Evolutionary conservation across 1,140 invertebrate species (phyloP).

Genomic region (Lamellibrachia luymesi): DNA sequence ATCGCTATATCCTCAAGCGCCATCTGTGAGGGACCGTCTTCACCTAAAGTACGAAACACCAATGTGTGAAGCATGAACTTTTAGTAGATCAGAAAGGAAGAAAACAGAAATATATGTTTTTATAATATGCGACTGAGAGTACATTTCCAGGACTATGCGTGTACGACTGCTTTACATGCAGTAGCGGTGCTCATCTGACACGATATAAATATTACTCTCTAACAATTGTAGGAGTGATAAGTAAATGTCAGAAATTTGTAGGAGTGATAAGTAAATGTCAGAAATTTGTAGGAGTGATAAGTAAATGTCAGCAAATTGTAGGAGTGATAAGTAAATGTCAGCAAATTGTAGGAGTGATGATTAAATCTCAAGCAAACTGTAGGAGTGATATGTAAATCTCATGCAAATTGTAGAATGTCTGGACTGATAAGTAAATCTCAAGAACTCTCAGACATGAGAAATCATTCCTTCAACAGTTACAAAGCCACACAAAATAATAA

Average conservation of each 20-base stretch:
- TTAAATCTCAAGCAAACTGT: not conserved
- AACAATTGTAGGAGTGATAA: not conserved
- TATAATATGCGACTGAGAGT: not conserved
- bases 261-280: not conserved
- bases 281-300: not conserved
- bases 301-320: not conserved
- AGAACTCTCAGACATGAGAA: not conserved
- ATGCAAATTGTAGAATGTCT: not conserved
- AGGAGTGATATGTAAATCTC: not conserved
- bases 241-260: too few species aligned
- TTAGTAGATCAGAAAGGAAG: not conserved
- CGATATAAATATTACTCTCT: not conserved
- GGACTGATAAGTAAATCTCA: not conserved
- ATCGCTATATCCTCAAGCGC: slow-evolving; percentile 95
- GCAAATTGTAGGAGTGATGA: not conserved
- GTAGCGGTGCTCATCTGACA: not conserved
- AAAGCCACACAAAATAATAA: not conserved
- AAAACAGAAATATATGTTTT: not conserved
- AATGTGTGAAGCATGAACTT: not conserved
- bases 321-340: not conserved
- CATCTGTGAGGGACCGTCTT: slow-evolving; percentile 99
- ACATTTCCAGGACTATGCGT: not conserved
- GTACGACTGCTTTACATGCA: not conserved
- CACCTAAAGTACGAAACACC: slow-evolving; percentile 61
- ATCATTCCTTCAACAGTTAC: not conserved